Percentiles rank a stretch among this genome's conserved stretches.
phyloP scores from a whole-genome alignment of 2,797 vertebrate genomes.

The Danio tinwini region DNA sequence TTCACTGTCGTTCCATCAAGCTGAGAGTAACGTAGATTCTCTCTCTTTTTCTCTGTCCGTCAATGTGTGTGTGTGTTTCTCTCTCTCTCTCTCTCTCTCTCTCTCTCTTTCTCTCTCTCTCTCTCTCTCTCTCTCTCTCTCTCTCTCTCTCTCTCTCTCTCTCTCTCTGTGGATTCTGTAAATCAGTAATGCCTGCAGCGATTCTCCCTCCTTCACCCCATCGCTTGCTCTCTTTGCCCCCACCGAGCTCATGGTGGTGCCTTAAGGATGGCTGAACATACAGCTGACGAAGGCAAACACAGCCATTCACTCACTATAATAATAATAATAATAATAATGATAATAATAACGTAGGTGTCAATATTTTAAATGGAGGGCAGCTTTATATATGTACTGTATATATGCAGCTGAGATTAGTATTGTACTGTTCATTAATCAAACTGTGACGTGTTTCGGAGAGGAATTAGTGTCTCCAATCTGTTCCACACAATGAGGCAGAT shows the following conservation, averaged over 20 bases:
- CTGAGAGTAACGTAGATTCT: conserved; percentile 45
- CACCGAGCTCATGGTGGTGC: conserved; percentile 36
- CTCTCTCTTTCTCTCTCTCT: background rate
- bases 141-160: conserved; percentile 30
- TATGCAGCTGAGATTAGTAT: background rate
- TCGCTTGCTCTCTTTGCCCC: background rate
- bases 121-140: conserved; percentile 33
- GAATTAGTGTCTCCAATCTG: conserved; percentile 44
- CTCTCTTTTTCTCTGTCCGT: conserved; percentile 25
- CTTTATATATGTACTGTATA: background rate
- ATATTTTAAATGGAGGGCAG: background rate
- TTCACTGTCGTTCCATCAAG: conserved; percentile 17
- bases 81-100: background rate
- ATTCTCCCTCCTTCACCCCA: conserved; percentile 4
- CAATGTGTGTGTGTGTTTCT: background rate
- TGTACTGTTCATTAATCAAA: conserved; percentile 41
- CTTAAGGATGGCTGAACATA: conserved; percentile 61
- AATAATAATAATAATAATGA: background rate
- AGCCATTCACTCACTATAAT: background rate
- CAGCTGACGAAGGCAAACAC: background rate
- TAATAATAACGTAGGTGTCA: background rate
- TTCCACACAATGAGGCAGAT: conserved; percentile 14
- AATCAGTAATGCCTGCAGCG: conserved; percentile 63
- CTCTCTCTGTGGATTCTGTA: conserved; percentile 39
- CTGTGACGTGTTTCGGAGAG: conserved; percentile 22